A percentile compares a stretch with the other conserved stretches of the same genome.
phyloP scores from a whole-genome alignment of 2,113 vertebrate species.

The Geococcyx californianus region DNA sequence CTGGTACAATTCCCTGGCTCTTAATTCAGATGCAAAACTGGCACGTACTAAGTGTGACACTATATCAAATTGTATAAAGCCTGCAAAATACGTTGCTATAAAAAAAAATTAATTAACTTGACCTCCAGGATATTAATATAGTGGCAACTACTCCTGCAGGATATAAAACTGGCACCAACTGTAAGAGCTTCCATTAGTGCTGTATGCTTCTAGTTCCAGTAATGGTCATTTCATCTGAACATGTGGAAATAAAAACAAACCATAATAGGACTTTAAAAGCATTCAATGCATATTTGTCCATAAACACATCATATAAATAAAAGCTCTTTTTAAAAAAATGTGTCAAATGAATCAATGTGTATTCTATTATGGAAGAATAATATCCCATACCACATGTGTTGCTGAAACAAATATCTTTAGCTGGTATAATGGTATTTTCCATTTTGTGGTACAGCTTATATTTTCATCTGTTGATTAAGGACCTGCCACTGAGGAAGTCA shows the following conservation, averaged over 20 bases:
- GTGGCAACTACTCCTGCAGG: conserved; percentile 57
- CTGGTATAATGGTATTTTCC: conserved; percentile 66
- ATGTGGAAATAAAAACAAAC: conserved; percentile 75
- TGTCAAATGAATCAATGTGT: conserved; percentile 74
- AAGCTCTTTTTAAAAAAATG: conserved; percentile 29
- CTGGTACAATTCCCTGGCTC: neutral
- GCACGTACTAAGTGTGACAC: conserved; percentile 19
- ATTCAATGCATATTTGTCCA: conserved; percentile 72
- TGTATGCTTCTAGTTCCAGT: conserved; percentile 10
- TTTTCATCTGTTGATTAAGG: conserved; percentile 55
- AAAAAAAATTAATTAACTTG: conserved; percentile 39
- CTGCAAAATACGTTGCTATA: conserved; percentile 41
- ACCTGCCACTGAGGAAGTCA: conserved; percentile 30
- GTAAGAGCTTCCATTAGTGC: conserved; percentile 61
- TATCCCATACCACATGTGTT: conserved; percentile 63
- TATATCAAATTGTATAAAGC: conserved; percentile 48
- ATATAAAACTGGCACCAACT: conserved; percentile 53
- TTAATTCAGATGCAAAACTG: conserved; percentile 20
- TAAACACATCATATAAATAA: conserved; percentile 77
- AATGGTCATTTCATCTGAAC: conserved; percentile 71
- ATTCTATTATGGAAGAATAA: conserved; percentile 71
- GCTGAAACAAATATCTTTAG: conserved; percentile 55
- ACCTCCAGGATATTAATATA: conserved; percentile 75
- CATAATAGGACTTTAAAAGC: conserved; percentile 69
- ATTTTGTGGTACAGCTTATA: conserved; percentile 56